A percentile compares a stretch with the other conserved stretches of the same genome.
phyloP scores from a whole-genome alignment of 2,888 invertebrate genomes.

The Homarus gammarus region DNA sequence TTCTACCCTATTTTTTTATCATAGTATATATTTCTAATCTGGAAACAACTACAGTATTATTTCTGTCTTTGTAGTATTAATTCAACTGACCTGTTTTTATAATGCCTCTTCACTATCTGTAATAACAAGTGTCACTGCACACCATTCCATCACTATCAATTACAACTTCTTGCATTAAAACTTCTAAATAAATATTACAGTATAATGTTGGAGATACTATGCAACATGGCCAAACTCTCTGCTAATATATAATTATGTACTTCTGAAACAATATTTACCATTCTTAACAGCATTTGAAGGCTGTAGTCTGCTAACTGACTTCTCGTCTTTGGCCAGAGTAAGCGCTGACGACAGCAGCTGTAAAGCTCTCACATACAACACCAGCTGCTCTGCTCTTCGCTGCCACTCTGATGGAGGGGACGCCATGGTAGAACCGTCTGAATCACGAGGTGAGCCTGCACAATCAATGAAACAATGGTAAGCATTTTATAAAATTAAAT shows the following conservation, averaged over 20 bases:
- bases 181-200: too few relatives aligned
- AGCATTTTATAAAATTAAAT: too few relatives aligned
- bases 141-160: too few relatives aligned
- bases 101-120: too few relatives aligned
- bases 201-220: not conserved
- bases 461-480: not conserved
- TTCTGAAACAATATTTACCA: slow-evolving; percentile 82
- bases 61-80: too few relatives aligned
- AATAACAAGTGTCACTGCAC: too few relatives aligned
- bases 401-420: slow-evolving; percentile 76
- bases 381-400: slow-evolving; percentile 88
- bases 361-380: slow-evolving; percentile 92
- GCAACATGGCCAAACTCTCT: not conserved
- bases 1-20: too few relatives aligned
- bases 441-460: slow-evolving; percentile 63
- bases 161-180: too few relatives aligned
- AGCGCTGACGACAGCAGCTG: slow-evolving; percentile 97
- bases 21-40: too few relatives aligned
- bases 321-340: slow-evolving; percentile 91
- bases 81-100: too few relatives aligned
- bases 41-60: too few relatives aligned
- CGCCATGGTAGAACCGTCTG: slow-evolving; percentile 54
- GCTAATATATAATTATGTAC: not conserved
- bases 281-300: slow-evolving; percentile 94
- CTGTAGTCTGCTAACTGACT: slow-evolving; percentile 90